A percentile compares a stretch with the other conserved stretches of the same genome.
Conservation (phyloP, 2,113 vertebrate genomes). For the Camelus bactrianus region DNA sequence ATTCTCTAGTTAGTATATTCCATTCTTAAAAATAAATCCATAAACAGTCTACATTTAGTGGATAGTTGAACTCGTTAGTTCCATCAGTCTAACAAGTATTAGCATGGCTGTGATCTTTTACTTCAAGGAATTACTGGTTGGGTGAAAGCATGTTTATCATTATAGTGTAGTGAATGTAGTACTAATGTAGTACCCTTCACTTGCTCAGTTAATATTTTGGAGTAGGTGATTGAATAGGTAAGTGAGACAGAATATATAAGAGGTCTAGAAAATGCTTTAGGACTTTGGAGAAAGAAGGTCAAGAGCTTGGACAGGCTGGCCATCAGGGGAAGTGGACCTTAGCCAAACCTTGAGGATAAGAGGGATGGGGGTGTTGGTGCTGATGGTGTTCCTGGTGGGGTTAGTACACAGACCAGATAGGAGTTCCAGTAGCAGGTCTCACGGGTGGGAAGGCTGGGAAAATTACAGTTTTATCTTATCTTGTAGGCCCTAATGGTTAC, state of each 20-base stretch:
- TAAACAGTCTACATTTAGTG: background rate
- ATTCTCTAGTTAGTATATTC: background rate
- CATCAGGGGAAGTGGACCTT: background rate
- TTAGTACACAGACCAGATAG: background rate
- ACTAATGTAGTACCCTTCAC: background rate
- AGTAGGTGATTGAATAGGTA: background rate
- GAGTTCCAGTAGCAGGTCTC: background rate
- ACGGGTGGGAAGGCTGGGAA: background rate
- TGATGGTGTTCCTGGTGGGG: background rate
- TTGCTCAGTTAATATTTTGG: background rate
- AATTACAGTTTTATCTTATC: background rate
- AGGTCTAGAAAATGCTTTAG: background rate
- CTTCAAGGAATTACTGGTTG: background rate
- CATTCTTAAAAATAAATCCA: background rate
- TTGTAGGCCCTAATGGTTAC: background rate
- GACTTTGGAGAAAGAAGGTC: background rate
- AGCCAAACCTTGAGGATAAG: background rate
- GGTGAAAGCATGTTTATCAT: background rate
- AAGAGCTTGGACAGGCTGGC: background rate
- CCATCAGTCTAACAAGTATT: background rate
- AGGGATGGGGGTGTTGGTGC: background rate
- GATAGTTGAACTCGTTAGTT: constrained; percentile 11
- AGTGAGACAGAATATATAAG: background rate
- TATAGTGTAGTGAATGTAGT: background rate
- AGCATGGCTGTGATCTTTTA: background rate